phyloP scores from a whole-genome alignment of 2,113 vertebrate species.

The Arizona elegans region DNA sequence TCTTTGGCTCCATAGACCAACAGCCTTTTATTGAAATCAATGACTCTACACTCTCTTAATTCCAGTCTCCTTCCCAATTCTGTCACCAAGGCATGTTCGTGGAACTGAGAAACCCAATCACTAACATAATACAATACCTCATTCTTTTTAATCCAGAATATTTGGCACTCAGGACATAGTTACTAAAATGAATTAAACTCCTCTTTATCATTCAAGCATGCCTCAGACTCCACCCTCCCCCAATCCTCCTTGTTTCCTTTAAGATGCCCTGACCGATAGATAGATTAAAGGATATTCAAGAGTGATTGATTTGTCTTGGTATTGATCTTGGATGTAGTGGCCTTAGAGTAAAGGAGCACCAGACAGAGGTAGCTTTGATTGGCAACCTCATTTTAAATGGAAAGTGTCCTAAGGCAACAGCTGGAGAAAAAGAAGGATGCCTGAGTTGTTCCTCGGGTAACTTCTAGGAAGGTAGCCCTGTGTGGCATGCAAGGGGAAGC shows the following conservation, averaged over 20 bases:
- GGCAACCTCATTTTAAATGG: neutral
- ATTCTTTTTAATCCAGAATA: neutral
- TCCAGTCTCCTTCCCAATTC: neutral
- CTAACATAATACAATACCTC: neutral
- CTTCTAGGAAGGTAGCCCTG: neutral
- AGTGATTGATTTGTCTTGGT: neutral
- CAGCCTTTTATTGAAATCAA: neutral
- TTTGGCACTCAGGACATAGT: neutral
- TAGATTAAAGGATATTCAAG: neutral
- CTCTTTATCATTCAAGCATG: neutral
- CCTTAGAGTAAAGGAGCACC: neutral
- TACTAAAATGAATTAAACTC: neutral
- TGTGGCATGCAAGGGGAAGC: neutral
- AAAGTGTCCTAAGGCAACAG: neutral
- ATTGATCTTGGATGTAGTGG: neutral
- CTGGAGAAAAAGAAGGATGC: neutral
- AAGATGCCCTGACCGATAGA: neutral
- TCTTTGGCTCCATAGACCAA: neutral
- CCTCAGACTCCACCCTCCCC: neutral
- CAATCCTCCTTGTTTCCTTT: neutral
- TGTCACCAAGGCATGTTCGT: neutral
- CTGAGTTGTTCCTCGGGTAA: neutral
- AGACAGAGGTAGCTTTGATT: neutral
- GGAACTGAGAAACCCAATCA: neutral
- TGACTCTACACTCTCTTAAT: neutral